Evolutionary conservation across 2,113 vertebrate genomes (phyloP).

Genomic region (Bagarius yarrelli): DNA sequence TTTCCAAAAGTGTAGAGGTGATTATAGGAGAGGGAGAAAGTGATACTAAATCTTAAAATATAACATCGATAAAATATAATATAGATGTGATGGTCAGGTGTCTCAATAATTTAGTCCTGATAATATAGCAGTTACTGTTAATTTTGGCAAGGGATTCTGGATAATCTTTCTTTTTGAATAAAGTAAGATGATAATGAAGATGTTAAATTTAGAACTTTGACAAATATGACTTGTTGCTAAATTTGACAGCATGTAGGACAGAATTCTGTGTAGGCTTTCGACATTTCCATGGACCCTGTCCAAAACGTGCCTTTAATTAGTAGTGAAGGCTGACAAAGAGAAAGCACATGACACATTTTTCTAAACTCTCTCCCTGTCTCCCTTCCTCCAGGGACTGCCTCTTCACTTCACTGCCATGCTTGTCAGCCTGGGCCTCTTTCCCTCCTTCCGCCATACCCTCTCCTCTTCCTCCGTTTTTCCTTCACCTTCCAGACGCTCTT

Average conservation of each 20-base stretch:
- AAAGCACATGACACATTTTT: constrained; percentile 42
- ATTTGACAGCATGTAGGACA: constrained; percentile 21
- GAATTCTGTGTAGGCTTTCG: constrained; percentile 10
- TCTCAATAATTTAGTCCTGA: too few species aligned
- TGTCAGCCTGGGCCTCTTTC: constrained; percentile 72
- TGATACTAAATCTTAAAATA: too few species aligned
- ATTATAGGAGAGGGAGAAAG: too few species aligned
- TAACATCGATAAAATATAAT: too few species aligned
- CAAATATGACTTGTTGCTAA: neutral
- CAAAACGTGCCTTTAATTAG: constrained; percentile 36
- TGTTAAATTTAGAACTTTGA: neutral
- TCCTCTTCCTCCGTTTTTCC: constrained; percentile 51
- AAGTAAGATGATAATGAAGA: neutral
- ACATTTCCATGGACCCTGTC: constrained; percentile 23
- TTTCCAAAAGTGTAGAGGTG: too few species aligned
- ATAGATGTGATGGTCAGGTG: too few species aligned
- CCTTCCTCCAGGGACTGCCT: constrained; percentile 67
- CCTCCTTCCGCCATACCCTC: constrained; percentile 63
- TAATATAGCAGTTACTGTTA: too few species aligned
- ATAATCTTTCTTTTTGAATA: neutral
- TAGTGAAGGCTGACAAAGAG: constrained; percentile 16
- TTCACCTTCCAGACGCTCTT: constrained; percentile 39
- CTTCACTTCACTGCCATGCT: constrained; percentile 76
- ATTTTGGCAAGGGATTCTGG: neutral
- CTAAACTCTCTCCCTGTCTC: constrained; percentile 43